Evolutionary conservation across 2,113 vertebrate genomes (phyloP), one percentile per base, ranked within the genome.

Genomic region (Channa argus): DNA sequence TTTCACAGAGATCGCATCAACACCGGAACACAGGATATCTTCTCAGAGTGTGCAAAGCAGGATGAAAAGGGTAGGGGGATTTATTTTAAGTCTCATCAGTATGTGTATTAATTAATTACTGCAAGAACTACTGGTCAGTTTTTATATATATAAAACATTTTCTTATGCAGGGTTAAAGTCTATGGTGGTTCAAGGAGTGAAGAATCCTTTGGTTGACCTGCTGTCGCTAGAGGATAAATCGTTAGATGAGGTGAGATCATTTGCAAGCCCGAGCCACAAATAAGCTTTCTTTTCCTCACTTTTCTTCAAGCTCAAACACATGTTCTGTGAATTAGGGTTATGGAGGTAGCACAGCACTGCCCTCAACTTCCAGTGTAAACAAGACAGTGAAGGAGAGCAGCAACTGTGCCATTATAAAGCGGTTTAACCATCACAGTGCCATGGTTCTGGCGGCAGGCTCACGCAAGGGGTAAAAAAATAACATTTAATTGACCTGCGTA

Each of bases 391-490:
- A 97, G 84, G 97, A 99, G 79, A 99, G 94, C 80, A 99, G 97
- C 88, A 99, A 98, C 47, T 95, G 96, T 59, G 98, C 97, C 90
- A 99, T 99, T 80, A 99, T 99, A 83, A 99, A 97, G 89, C 95
- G 98, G 59, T 99, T 99, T 93, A 99, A 99, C 92, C 97, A 99
- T 91, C 98, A 99, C 73, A 99, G 97, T 91, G 97, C 98, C 91
- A 99, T 99, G 98, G 98, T 99, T 82, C 94, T 99, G 86, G 98
- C 97, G 79, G 97, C 98, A 60, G 97, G 97, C 53, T 95, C 97
- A 82, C 95, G 95, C 83, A 98, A 95, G 89, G 94, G 95, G 98
- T 99, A 93, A 95, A 94, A 85, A 71, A n/a, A 49, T 24, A 0
- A 14, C 50, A 45, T 44, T 51, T 12, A 7, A 15, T 3, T 9